Evolutionary conservation across 2,888 invertebrate species (phyloP).

Genomic region (Tineola bisselliella): DNA sequence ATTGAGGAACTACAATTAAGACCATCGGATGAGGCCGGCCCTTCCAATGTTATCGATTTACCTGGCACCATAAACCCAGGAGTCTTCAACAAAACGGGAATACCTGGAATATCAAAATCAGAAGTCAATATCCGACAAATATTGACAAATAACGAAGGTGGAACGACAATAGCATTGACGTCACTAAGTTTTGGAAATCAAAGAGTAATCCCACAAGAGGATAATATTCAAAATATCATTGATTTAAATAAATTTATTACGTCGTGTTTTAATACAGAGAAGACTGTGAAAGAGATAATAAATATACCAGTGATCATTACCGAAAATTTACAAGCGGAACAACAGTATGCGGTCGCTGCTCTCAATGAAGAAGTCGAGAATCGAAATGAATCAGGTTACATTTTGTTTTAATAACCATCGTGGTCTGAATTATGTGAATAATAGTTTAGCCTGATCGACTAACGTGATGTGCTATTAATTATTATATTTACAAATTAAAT

Average conservation of each 20-base stretch:
- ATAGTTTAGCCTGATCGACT: too few species aligned
- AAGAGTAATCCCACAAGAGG: constrained; percentile 24
- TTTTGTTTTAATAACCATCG: background rate
- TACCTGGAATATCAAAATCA: constrained; percentile 53
- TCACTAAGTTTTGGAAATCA: constrained; percentile 38
- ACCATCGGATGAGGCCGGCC: constrained; percentile 44
- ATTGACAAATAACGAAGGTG: constrained; percentile 45
- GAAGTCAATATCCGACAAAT: constrained; percentile 50
- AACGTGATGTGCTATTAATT: too few species aligned
- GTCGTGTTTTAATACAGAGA: constrained; percentile 44
- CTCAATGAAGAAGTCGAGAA: background rate
- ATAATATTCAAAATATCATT: constrained; percentile 20
- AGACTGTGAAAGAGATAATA: background rate
- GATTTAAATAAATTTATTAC: constrained; percentile 52
- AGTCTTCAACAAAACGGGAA: constrained; percentile 21
- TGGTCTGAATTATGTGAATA: too few species aligned
- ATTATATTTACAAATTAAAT: too few species aligned
- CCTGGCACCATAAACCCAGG: constrained; percentile 40
- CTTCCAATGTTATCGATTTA: constrained; percentile 33
- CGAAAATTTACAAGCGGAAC: background rate
- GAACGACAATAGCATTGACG: constrained; percentile 39
- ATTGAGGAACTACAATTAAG: constrained; percentile 14
- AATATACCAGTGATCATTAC: background rate
- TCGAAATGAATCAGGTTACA: background rate
- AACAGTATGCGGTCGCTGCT: background rate